Evolutionary conservation across 2,113 vertebrate species (phyloP).

Genomic region (Grammatotria lemairii): DNA sequence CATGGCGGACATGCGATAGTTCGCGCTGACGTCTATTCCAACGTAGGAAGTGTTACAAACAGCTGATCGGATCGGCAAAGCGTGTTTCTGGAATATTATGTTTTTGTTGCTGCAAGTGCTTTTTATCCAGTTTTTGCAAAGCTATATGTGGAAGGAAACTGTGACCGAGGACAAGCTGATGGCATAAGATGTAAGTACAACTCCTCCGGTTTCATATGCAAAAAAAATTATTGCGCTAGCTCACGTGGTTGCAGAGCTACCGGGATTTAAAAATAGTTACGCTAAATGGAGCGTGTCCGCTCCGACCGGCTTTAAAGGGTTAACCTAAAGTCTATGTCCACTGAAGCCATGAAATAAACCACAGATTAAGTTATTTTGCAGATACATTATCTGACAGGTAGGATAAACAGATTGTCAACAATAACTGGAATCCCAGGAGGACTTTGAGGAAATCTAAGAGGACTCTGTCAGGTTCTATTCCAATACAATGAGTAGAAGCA

Average conservation of each 20-base stretch:
- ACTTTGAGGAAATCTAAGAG: neutral
- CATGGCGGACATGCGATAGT: no score
- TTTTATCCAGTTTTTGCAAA: no score
- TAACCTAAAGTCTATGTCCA: neutral
- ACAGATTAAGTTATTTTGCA: neutral
- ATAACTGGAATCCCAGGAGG: accelerated
- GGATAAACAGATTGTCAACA: neutral
- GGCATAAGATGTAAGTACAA: accelerated
- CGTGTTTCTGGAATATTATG: no score
- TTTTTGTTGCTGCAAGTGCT: no score
- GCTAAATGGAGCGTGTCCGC: accelerated
- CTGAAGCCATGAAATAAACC: neutral
- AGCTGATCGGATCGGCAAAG: no score
- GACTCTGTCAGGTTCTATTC: neutral
- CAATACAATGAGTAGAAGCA: neutral
- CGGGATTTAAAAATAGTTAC: no score
- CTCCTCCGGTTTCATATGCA: no score
- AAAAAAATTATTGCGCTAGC: no score
- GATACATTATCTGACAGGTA: neutral
- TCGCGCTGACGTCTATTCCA: accelerated
- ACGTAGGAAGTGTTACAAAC: accelerated
- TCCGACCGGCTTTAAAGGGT: accelerated
- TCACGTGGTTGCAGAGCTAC: no score
- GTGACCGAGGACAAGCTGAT: no score
- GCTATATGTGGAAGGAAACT: no score